These are phyloP conservation scores for Acanthiza pusilla DNA, from an alignment of 2,797 vertebrate species.

Conservation along the genomic window DNA sequence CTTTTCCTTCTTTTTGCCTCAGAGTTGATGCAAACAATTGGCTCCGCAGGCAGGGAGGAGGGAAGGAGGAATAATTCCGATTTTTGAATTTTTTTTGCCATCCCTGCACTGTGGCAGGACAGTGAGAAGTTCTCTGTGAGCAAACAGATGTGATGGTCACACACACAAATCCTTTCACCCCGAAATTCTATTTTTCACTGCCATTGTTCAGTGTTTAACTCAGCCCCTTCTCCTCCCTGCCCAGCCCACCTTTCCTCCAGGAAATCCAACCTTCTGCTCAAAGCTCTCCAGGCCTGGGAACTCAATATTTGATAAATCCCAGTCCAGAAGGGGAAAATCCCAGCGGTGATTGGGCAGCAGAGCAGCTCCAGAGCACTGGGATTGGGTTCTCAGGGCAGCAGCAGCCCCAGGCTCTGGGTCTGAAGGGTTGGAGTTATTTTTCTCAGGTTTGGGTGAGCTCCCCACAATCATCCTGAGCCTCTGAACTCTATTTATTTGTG, in stretches of 20 bases:
- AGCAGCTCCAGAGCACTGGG: background rate
- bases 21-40: background rate
- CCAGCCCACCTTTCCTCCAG: background rate
- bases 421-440: background rate
- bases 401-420: background rate
- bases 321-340: background rate
- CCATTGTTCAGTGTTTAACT: fast-evolving
- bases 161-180: background rate
- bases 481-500: background rate
- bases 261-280: background rate
- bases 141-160: too few relatives aligned
- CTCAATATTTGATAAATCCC: background rate
- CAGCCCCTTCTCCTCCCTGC: background rate
- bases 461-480: background rate
- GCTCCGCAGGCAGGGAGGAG: background rate
- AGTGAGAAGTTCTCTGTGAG: background rate
- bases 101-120: background rate
- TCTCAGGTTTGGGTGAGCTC: background rate
- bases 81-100: background rate
- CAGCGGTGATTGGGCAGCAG: background rate
- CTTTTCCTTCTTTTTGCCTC: background rate
- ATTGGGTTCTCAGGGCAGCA: background rate
- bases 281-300: background rate
- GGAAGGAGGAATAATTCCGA: background rate
- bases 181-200: background rate